phyloP scores from a whole-genome alignment of 2,797 vertebrate species.

The Rhabdomys pumilio region DNA sequence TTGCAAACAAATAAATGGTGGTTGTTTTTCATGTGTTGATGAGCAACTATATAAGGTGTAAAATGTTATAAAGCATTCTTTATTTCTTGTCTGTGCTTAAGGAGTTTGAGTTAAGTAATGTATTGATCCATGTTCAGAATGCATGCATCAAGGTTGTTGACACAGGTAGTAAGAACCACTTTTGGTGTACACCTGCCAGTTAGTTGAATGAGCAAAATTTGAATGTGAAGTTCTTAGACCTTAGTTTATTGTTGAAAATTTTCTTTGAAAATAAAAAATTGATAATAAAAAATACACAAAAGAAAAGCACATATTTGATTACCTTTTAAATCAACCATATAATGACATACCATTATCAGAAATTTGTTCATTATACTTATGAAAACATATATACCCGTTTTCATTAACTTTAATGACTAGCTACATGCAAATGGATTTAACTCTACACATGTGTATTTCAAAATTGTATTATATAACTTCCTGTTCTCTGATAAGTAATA shows the following conservation, averaged over 20 bases:
- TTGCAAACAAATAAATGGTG: not conserved
- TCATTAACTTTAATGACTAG: not conserved
- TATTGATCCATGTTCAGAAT: not conserved
- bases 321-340: not conserved
- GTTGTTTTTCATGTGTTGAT: not conserved
- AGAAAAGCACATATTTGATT: not conserved
- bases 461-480: not conserved
- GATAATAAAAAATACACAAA: not conserved
- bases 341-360: not conserved
- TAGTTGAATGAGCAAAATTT: not conserved
- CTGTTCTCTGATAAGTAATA: not conserved
- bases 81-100: not conserved
- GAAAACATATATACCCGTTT: not conserved
- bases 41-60: too few species aligned
- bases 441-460: not conserved
- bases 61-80: not conserved
- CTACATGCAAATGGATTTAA: not conserved
- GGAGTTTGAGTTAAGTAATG: not conserved
- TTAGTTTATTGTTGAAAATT: not conserved
- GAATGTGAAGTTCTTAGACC: not conserved
- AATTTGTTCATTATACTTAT: not conserved
- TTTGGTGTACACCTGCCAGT: not conserved
- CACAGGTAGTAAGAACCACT: fast-evolving
- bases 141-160: not conserved
- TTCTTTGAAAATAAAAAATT: not conserved